Base-by-base conservation (phyloP, 2,113 vertebrate genomes). In the Melanerpes aurifrons region DNA sequence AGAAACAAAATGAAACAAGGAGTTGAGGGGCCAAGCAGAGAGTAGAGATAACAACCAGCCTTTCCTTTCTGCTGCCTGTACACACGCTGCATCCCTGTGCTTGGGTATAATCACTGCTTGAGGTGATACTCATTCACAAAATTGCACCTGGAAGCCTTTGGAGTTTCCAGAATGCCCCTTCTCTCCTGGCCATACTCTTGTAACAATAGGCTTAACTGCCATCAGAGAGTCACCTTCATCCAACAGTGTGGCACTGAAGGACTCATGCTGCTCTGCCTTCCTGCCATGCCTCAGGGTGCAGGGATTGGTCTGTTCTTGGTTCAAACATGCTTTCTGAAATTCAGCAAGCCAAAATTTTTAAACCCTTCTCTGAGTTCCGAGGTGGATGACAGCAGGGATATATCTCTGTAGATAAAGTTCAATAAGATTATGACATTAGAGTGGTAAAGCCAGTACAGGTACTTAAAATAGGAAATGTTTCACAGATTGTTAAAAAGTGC, bases 81-180 rank as follows among this genome's bases (percentile, higher is more conserved):
- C 78, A 47, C 50, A 4, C 4, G 6, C 22, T 76, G 4, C 9
- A 5, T 40, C 28, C 40, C 14, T 78, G 37, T 0, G 0, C 50
- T 70, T 70, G 19, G 9, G 11, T 70, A 47, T 21, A 66, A 67
- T 32, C 73, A 24, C 40, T 86, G 43, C 21, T 85, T 72, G 61
- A 82, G 87, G 32, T n/a, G 77, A 70, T 2, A 61, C 13, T 7
- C 11, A 21, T 84, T 92, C 83, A 48, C 29, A 58, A 21, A 73
- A 47, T 43, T 47, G 22, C 74, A 81, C 8, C 12, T 67, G 43
- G 18, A 67, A 82, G 40, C 10, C 8, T 66, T 78, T 53, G 54
- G 17, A 69, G 24, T 15, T 70, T 4, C 6, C 40, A 70, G 15
- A 6, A 3, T 61, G 32, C 21, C 15, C 21, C 7, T 32, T 71